Base-by-base conservation (phyloP, 1,140 invertebrate species). In the Ridgeia piscesae region DNA sequence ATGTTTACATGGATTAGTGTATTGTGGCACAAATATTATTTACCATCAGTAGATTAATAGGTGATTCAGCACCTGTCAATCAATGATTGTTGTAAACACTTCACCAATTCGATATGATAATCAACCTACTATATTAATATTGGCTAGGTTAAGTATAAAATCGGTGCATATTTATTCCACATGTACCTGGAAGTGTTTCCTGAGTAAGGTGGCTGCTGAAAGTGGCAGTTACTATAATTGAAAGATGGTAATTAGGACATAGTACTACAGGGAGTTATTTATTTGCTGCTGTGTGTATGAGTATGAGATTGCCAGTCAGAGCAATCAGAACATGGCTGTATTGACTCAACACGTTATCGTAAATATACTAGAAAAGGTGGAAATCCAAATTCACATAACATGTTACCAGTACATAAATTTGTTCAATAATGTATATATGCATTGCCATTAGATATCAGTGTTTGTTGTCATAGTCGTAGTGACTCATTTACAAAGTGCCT, bases 1-100 rank as follows among this genome's bases (percentile, higher is more conserved):
- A 77, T 77, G 58, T 77, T 77, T 77, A 77, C 58, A 77, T 77
- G 58, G 58, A 77, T 77, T 77, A 77, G 27, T 77, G 58, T 77
- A 6, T 77, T 77, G 58, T 77, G 58, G 2, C 58, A 77, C 58
- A 77, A 31, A 27, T 77, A 21, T 77, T 77, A 21, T 77, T 77
- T 77, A 77, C 58, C 17, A 9, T 27, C 58, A 27, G 58, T 31
- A 77, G 58, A 77, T 77, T 77, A 77, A 77, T 21, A 77, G 58
- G 17, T 77, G 58, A 77, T 77, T 77, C 2, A 77, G 27, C 58
- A 77, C 58, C 58, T 77, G 58, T 77, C 58, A 77, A 77, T 77
- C 58, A 77, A 77, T 77, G 58, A 6, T 21, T 77, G 17, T 77
- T 77, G 58, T 4, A 6, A 77, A 77, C 27, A 77, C 58, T 77